A percentile compares a stretch with the other conserved stretches of the same genome.
Evolutionary conservation across 2,888 invertebrate species (phyloP).

Genomic region (Agonopterix heracliana): DNA sequence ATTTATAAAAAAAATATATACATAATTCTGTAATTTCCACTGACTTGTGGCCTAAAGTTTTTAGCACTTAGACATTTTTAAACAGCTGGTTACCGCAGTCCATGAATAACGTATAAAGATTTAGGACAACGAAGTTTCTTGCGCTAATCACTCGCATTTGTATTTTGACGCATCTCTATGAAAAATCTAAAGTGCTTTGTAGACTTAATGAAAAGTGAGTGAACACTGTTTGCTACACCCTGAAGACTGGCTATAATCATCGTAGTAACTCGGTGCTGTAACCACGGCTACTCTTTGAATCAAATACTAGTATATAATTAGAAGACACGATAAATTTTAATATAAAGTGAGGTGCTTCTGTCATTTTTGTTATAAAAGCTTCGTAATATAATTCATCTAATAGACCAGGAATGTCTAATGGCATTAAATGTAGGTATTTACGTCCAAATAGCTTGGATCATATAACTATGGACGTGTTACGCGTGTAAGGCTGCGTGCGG

Average conservation of each 20-base stretch:
- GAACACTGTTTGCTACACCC: conserved; percentile 21
- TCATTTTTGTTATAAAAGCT: conserved; percentile 33
- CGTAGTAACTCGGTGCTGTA: neutral
- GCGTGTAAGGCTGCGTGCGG: too few relatives aligned
- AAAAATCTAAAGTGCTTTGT: conserved; percentile 19
- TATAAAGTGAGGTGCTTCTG: conserved; percentile 39
- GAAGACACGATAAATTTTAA: conserved; percentile 5
- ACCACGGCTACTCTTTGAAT: neutral
- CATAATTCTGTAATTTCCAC: conserved; percentile 14
- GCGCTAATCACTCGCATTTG: conserved; percentile 6
- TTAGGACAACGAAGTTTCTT: conserved; percentile 14
- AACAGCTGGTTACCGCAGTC: conserved; percentile 2
- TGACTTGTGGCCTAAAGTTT: conserved; percentile 24
- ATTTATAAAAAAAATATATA: conserved; percentile 22
- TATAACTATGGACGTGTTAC: too few relatives aligned
- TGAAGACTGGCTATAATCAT: conserved; percentile 20
- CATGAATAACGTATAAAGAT: neutral
- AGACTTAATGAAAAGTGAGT: conserved; percentile 15
- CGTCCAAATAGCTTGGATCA: conserved; percentile 21
- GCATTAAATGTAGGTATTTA: conserved; percentile 41
- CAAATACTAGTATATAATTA: neutral
- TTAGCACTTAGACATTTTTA: conserved; percentile 8
- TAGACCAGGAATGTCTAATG: conserved; percentile 25
- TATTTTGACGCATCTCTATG: neutral
- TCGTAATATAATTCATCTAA: conserved; percentile 32